Evolutionary conservation across 2,113 vertebrate species (phyloP), one percentile per base, ranked within the genome.

Genomic region (Nerophis lumbriciformis): DNA sequence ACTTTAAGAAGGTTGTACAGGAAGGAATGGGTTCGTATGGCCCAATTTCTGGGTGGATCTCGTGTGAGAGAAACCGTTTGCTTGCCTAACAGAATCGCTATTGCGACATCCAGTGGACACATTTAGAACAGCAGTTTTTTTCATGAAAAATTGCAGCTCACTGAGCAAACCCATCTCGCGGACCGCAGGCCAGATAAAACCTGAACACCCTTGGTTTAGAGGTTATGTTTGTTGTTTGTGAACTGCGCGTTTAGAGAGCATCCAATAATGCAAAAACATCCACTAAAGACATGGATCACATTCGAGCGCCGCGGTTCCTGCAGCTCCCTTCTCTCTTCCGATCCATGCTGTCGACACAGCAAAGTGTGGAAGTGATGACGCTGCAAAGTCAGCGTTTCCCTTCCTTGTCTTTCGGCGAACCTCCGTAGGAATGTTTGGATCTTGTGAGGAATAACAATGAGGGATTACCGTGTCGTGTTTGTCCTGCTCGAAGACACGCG

Each of bases 371-470:
- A 58, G 59, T 38, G 51, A 56, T 56, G 48, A 55, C 6, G 53
- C 61, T 60, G 12, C 63, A 42, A n/a, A 54, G 68, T 39, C 42
- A 50, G 47, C 2, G 14, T 48, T 49, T 52, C 10, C 44, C 44
- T 59, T 16, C 59, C 50, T 13, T 48, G 53, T 36, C 37, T 59
- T 77, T 53, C 65, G 1, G 56, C 1, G 13, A 38, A 45, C 57
- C 69, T 61, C 66, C 53, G 28, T 28, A 76, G 64, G 48, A 72
- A 36, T 62, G 61, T 69, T 64, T 56, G 48, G 56, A 52, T 36
- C 78, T 75, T 77, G 54, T 62, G 55, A 36, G 48, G 77, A 83
- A 87, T 80, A 59, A 69, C 66, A 85, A 87, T 83, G 69, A 77
- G 73, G 65, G 76, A 83, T 88, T 79, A 78, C 73, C 65, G 81